These are phyloP conservation scores for Oceanodroma tethys DNA, from an alignment of 2,113 vertebrate species.

Conservation along the genomic window DNA sequence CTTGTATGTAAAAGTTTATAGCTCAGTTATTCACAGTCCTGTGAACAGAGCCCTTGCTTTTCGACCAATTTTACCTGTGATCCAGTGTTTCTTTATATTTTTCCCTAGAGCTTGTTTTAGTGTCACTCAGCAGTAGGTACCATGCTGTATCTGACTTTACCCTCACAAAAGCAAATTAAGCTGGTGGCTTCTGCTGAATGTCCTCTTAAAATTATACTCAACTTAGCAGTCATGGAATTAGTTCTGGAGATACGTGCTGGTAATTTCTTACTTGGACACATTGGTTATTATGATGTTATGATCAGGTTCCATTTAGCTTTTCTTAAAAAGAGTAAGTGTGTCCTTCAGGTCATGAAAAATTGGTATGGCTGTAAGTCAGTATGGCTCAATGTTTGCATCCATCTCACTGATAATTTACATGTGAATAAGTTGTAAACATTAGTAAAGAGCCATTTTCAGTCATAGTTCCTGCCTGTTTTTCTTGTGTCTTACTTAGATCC, in stretches of 20 bases:
- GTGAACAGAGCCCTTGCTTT: neutral
- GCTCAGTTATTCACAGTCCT: neutral
- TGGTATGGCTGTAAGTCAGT: neutral
- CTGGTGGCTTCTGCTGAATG: neutral
- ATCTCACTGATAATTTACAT: neutral
- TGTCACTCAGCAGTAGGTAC: neutral
- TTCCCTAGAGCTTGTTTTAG: neutral
- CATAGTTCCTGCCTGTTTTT: neutral
- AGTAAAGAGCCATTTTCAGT: neutral
- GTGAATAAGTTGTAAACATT: neutral
- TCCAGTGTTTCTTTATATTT: neutral
- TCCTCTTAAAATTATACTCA: neutral
- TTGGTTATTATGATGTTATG: neutral
- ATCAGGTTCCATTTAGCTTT: neutral
- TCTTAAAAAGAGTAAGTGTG: neutral
- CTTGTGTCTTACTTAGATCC: neutral
- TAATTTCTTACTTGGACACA: neutral
- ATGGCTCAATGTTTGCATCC: neutral
- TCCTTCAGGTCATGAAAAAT: neutral
- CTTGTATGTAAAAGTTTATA: neutral
- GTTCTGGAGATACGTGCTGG: neutral
- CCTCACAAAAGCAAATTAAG: neutral
- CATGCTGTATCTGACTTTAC: neutral
- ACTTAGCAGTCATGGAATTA: neutral
- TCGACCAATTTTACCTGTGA: neutral